Evolutionary conservation across 1,140 invertebrate species (phyloP).

Genomic region (Pseudobourletiella spinata): DNA sequence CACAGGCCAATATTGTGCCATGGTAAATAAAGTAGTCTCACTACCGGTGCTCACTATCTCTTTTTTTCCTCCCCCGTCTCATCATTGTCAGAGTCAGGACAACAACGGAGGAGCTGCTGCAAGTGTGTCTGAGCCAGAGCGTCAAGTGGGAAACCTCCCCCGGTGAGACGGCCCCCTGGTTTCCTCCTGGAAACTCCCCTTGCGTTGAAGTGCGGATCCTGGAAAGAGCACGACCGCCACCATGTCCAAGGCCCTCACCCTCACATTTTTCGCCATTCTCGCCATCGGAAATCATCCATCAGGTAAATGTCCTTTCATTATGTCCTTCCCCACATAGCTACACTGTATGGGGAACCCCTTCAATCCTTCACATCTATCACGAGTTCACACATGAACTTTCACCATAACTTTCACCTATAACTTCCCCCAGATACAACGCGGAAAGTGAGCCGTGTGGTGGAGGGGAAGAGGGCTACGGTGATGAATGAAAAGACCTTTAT

Average conservation of each 20-base stretch:
- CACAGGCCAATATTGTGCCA: not conserved
- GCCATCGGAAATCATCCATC: conserved; percentile 36
- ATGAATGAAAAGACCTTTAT: too few species aligned
- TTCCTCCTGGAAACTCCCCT: not conserved
- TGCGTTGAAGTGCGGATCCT: not conserved
- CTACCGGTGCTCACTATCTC: not conserved
- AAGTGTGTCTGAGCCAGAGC: too few species aligned
- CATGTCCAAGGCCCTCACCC: conserved; percentile 27
- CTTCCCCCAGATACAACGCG: too few species aligned
- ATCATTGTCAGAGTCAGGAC: not conserved
- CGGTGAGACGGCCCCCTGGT: too few species aligned
- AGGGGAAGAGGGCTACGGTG: too few species aligned
- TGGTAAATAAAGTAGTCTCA: not conserved
- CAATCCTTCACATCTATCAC: too few species aligned
- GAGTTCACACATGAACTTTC: too few species aligned
- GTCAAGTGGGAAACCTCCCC: too few species aligned
- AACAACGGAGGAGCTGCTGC: too few species aligned
- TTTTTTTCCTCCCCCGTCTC: not conserved
- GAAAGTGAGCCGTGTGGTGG: too few species aligned
- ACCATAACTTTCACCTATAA: too few species aligned
- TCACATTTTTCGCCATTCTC: conserved; percentile 23
- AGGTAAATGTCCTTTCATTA: conserved; percentile 27
- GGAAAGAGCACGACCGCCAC: not conserved
- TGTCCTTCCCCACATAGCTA: not conserved
- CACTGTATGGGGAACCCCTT: too few species aligned